Base-by-base conservation (phyloP, 2,797 vertebrate genomes). In the Petrocephalus schoutedeni region DNA sequence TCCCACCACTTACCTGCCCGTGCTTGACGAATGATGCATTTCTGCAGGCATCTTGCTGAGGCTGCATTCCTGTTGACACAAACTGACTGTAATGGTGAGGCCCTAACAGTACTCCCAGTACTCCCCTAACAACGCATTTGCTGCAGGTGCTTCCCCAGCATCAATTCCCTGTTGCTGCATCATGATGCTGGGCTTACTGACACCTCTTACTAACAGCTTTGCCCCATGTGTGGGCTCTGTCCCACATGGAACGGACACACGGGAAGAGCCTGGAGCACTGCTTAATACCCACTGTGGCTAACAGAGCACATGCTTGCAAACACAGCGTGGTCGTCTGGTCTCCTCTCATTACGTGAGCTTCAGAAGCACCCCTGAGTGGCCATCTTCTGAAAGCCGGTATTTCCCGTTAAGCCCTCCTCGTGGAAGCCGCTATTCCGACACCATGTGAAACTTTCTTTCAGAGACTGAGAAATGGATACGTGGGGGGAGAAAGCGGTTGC, bases 401-500 rank as follows among this genome's bases (percentile, higher is more conserved):
- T 83, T 12, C 21, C 21, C 21, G 23, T 23, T 82, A 16, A n/a
- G 21, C 19, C 53, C 21, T 53, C 28, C 77, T 82, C 21, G 45
- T 53, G 32, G 49, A 2, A 32, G 8, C 57, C 32, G 41, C 36
- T 56, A 88, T 85, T 87, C 12, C n/a, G 59, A 28, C 21, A 21
- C 77, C 77, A 5, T 77, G 58, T 54, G 80, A 77, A 85, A 90
- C 88, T 88, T 88, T 21, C 83, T 58, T 87, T 87, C 83, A 86
- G 61, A 16, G 54, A 90, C 23, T 53, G 74, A 88, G 87, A 32
- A 71, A 71, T 88, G 67, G 71, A 89, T 86, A 64, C 56, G 32
- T 53, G 28, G 23, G 10, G 86, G 28, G 57, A 87, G 59, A 80
- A 61, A 86, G 85, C 14, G 58, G 88, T 91, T 64, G 23, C 88